These are phyloP conservation scores for Zosterops hypoxanthus DNA, from an alignment of 2,113 vertebrate species.

Conservation along the genomic window DNA sequence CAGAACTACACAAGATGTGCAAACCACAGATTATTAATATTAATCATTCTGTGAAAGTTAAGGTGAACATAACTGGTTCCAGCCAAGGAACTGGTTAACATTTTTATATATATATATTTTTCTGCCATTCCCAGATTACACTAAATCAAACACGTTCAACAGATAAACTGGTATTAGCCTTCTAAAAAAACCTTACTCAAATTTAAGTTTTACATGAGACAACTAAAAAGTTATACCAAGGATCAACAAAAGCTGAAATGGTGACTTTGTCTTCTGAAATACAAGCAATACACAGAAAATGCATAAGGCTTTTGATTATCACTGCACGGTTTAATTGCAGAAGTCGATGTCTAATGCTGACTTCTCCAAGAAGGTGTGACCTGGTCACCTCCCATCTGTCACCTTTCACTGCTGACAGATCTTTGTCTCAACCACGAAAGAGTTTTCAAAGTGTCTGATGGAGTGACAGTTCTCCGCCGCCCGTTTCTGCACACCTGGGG, in stretches of 20 bases:
- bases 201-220: slow-evolving; percentile 64
- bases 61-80: slow-evolving; percentile 54
- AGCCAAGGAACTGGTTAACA: slow-evolving; percentile 55
- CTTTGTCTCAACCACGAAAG: slow-evolving; percentile 88
- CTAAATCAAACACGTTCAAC: slow-evolving; percentile 63
- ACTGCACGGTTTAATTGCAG: slow-evolving; percentile 69
- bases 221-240: slow-evolving; percentile 64
- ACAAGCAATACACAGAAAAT: slow-evolving; percentile 77
- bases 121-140: slow-evolving; percentile 59
- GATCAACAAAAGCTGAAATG: slow-evolving; percentile 57
- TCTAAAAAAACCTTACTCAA: slow-evolving; percentile 39
- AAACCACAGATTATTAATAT: slow-evolving; percentile 59
- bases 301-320: slow-evolving; percentile 80
- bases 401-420: slow-evolving; percentile 78
- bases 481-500: slow-evolving; percentile 86
- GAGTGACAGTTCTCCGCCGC: slow-evolving; percentile 85
- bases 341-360: slow-evolving; percentile 61
- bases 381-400: slow-evolving; percentile 25
- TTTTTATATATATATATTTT: slow-evolving; percentile 30
- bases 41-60: slow-evolving; percentile 55
- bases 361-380: slow-evolving; percentile 47
- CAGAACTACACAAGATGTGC: slow-evolving; percentile 61
- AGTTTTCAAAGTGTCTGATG: slow-evolving; percentile 92
- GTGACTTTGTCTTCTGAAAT: slow-evolving; percentile 55
- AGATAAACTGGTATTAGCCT: slow-evolving; percentile 47